Evolutionary conservation across 2,113 vertebrate genomes (phyloP), one percentile per base, ranked within the genome.

Genomic region (Zeus faber): DNA sequence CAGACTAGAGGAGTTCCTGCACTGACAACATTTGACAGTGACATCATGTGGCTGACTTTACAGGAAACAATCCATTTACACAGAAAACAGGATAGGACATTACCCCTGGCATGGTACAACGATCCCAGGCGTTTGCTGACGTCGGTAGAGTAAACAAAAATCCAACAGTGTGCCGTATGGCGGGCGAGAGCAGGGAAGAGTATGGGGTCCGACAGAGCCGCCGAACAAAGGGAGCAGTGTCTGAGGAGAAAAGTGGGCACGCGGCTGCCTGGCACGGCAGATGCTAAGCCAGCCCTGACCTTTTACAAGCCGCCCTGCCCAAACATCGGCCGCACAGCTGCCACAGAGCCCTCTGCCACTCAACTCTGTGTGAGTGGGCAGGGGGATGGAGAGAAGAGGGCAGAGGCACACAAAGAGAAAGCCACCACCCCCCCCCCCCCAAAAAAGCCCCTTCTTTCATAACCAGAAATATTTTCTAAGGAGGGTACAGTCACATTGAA

Each of bases 161-260:
- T 31, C 24, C 31, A 51, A 23, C 29, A 27, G 58, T 21, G 50
- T 46, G 45, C 40, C 22, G 59, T 40, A 49, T 35, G 7, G 54
- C 49, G 49, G 17, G n/a, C n/a, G n/a, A n/a, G n/a, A n/a, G n/a
- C n/a, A 2, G 26, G 39, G 44, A 21, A 41, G 61, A 74, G 20
- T 5, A 24, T 29, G 65, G 46, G 54, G 63, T 35, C 59, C 61
- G 49, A 54, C 46, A 33, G 23, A 65, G 49, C 49, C 1, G 43
- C 33, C 26, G 35, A 71, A 83, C 81, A 79, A 80, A 74, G 73
- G 58, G 29, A 17, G 58, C 60, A 72, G 75, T 83, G 80, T 83
- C 55, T 41, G 50, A 40, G 59, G 33, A 41, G 58, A 11, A n/a
- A 46, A 62, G 54, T 63, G 11, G 50, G 51, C 60, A 50, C 27